Base-by-base conservation (phyloP, 23 tunicate genomes). In the Styela clava region DNA sequence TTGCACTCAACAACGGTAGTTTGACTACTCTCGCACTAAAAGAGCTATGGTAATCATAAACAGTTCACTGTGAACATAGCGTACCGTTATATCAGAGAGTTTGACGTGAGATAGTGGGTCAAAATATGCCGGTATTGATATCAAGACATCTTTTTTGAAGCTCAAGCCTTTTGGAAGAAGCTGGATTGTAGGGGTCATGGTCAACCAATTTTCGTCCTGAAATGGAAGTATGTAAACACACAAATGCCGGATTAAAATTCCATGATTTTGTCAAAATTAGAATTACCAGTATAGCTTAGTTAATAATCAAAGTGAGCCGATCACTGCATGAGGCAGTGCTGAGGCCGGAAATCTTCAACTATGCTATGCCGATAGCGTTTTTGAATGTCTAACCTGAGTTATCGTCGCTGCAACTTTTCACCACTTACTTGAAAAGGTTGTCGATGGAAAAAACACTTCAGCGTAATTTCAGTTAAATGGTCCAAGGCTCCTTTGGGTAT, bases 381-480 rank as follows among this genome's bases (percentile, higher is more conserved):
- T n/a, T n/a, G n/a, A n/a, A n/a, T n/a, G n/a, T n/a, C n/a, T n/a
- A n/a, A n/a, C n/a, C n/a, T n/a, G n/a, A n/a, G n/a, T n/a, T n/a
- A n/a, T n/a, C n/a, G n/a, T n/a, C n/a, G n/a, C n/a, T n/a, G n/a
- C n/a, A n/a, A n/a, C n/a, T n/a, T n/a, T n/a, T n/a, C n/a, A n/a
- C n/a, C n/a, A 7, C 56, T 5, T 12, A 44, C 56, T 12, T 44
- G 56, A 44, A 44, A 44, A 44, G 56, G 56, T 12, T 44, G 7
- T 12, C 56, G 56, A 67, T 67, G 16, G 71, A 67, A 67, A 29
- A 1, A 67, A 22, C 71, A 67, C 16, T 67, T 67, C 71, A 67
- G 0, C 24, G 30, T 29, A 18, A 67, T 67, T 25, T 27, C 31
- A 12, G 30, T 29, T 22, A 25, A 27, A 29, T 67, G 71, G 12